Evolutionary conservation across 2,888 invertebrate genomes (phyloP).

Genomic region (Macrophya alboannulata): DNA sequence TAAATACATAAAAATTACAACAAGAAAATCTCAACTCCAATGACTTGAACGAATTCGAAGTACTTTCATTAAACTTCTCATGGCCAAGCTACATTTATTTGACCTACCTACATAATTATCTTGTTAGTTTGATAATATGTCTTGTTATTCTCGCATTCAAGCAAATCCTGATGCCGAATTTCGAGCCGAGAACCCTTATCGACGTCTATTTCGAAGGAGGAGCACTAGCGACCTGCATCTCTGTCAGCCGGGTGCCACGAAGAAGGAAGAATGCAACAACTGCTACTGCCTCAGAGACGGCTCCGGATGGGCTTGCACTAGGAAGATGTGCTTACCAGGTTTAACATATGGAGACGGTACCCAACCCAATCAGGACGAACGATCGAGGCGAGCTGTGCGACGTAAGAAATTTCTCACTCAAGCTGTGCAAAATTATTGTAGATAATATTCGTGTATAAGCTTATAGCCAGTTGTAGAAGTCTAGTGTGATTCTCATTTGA

Average conservation of each 20-base stretch:
- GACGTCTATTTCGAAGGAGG: not conserved
- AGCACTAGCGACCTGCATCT: not conserved
- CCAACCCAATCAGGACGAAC: not conserved
- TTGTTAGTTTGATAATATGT: not conserved
- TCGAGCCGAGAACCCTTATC: not conserved
- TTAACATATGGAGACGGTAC: not conserved
- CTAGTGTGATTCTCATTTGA: not conserved
- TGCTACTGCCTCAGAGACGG: conserved; percentile 80
- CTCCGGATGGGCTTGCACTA: conserved; percentile 6
- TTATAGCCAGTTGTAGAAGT: not conserved
- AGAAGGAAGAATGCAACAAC: conserved; percentile 78
- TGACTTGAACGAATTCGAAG: too few species aligned
- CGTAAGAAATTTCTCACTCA: not conserved
- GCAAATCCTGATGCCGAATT: not conserved
- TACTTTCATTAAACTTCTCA: not conserved
- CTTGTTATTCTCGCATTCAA: not conserved
- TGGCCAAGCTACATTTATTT: not conserved
- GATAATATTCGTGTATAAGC: not conserved
- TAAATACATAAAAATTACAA: too few species aligned
- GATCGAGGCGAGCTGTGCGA: not conserved
- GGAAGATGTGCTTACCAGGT: not conserved
- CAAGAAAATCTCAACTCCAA: too few species aligned
- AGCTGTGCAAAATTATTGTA: not conserved
- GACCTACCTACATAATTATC: not conserved
- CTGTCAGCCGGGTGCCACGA: not conserved